phyloP scores from a whole-genome alignment of 2,797 vertebrate species.

The Sebastes nivosus region DNA sequence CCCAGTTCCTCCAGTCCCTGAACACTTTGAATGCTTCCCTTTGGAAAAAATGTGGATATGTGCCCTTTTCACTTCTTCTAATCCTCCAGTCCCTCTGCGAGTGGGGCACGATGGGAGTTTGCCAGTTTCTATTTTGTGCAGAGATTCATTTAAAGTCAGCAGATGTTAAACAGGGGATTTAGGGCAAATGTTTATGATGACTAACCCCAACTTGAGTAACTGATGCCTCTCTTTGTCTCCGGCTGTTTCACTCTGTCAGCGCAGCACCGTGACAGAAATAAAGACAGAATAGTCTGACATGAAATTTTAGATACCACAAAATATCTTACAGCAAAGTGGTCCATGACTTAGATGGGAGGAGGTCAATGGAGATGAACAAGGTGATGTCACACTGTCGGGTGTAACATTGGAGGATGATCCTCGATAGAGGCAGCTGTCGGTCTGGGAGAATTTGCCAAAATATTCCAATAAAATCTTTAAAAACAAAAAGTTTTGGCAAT shows the following conservation, averaged over 20 bases:
- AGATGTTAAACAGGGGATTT: slow-evolving; percentile 22
- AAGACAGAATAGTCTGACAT: not conserved
- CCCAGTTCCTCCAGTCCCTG: slow-evolving; percentile 23
- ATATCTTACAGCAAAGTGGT: not conserved
- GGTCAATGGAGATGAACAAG: not conserved
- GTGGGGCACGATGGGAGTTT: slow-evolving; percentile 7
- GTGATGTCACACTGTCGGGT: not conserved
- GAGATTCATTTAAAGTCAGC: slow-evolving; percentile 29
- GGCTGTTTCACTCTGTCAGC: not conserved
- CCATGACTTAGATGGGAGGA: not conserved
- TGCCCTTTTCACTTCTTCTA: slow-evolving; percentile 42
- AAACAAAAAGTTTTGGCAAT: not conserved
- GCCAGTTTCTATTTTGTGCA: slow-evolving; percentile 23
- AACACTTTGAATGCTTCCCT: slow-evolving; percentile 32
- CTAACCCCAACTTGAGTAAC: slow-evolving; percentile 21
- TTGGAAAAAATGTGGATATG: slow-evolving; percentile 21
- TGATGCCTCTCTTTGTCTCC: not conserved
- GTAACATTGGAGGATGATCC: not conserved
- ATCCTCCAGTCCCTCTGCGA: slow-evolving; percentile 32
- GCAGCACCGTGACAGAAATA: not conserved
- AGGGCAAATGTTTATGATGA: slow-evolving; percentile 22
- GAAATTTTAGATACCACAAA: not conserved
- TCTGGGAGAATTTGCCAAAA: not conserved
- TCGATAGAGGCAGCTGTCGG: not conserved
- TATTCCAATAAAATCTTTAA: not conserved